These are phyloP conservation scores for Aselliscus stoliczkanus DNA, from an alignment of 2,797 vertebrate species.

Conservation along the genomic window DNA sequence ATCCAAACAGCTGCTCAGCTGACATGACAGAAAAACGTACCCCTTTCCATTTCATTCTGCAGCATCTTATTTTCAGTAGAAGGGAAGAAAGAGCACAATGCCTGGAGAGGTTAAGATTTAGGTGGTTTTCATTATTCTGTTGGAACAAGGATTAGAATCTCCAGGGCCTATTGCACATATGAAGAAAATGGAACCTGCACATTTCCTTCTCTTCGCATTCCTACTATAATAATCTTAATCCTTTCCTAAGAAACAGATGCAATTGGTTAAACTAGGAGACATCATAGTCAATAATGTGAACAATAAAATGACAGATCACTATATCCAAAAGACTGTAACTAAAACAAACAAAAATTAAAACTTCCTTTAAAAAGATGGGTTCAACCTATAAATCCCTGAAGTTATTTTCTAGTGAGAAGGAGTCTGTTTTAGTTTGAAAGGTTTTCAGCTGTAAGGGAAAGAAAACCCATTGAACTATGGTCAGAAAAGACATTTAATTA, in stretches of 20 bases:
- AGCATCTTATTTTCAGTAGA: background rate
- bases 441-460: background rate
- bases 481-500: background rate
- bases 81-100: background rate
- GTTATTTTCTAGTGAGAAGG: background rate
- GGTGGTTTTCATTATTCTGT: background rate
- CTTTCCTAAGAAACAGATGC: background rate
- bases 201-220: background rate
- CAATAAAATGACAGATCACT: background rate
- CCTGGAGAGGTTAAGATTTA: background rate
- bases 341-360: background rate
- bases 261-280: background rate
- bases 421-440: background rate
- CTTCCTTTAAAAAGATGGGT: background rate
- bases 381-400: background rate
- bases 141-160: background rate
- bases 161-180: background rate
- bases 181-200: background rate
- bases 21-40: background rate
- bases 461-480: background rate
- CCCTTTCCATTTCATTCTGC: background rate
- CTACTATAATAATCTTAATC: background rate
- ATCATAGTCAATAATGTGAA: background rate
- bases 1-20: background rate
- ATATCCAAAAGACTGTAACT: background rate